Percentiles rank a stretch among this genome's conserved stretches.
phyloP scores from a whole-genome alignment of 2,888 invertebrate species.

The Aphodius sticticus region DNA sequence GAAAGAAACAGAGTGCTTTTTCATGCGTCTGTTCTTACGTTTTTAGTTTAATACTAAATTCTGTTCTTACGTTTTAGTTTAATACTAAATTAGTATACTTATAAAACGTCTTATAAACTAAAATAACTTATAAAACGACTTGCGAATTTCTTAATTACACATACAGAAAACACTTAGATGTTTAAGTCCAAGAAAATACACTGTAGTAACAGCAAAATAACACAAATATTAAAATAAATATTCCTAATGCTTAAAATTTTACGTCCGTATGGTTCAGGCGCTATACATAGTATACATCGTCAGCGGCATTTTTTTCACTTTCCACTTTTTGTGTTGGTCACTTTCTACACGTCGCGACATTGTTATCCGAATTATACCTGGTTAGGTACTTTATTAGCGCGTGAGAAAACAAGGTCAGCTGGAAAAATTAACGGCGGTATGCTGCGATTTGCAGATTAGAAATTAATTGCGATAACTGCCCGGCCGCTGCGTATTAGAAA shows the following conservation, averaged over 20 bases:
- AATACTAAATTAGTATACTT: too few relatives aligned
- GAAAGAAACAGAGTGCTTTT: too few relatives aligned
- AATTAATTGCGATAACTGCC: background rate
- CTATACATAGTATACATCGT: background rate
- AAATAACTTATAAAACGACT: too few relatives aligned
- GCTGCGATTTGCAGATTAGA: slow-evolving; percentile 4
- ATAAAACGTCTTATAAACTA: too few relatives aligned
- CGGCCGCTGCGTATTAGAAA: background rate
- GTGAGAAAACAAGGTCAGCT: background rate
- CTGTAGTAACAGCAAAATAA: too few relatives aligned
- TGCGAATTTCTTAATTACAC: too few relatives aligned
- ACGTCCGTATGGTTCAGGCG: background rate
- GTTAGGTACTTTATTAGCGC: background rate
- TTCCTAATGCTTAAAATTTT: background rate
- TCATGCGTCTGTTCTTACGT: too few relatives aligned
- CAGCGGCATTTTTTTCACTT: background rate
- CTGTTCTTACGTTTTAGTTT: too few relatives aligned
- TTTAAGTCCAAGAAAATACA: too few relatives aligned
- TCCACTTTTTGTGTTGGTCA: background rate
- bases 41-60: too few relatives aligned
- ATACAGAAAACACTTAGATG: too few relatives aligned
- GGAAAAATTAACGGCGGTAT: background rate
- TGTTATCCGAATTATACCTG: background rate
- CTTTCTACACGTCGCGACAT: background rate
- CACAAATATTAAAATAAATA: too few relatives aligned